A percentile compares a stretch with the other conserved stretches of the same genome.
Evolutionary conservation across 2,797 vertebrate genomes (phyloP).

Genomic region (Ambastaia sidthimunki): DNA sequence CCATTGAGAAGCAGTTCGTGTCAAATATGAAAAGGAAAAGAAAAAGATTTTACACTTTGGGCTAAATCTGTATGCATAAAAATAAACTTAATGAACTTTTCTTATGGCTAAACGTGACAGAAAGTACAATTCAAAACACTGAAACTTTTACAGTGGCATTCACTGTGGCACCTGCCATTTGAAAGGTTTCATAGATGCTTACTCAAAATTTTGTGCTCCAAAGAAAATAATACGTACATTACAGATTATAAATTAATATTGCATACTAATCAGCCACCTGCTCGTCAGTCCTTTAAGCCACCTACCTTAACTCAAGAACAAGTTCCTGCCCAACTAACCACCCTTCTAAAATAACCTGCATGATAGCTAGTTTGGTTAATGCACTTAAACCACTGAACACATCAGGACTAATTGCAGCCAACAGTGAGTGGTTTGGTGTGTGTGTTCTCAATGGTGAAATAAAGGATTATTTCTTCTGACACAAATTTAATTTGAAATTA

Average conservation of each 20-base stretch:
- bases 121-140: too few species aligned
- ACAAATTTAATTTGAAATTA: background rate
- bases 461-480: background rate
- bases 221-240: constrained; percentile 27
- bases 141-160: too few species aligned
- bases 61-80: background rate
- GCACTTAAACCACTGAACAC: constrained; percentile 11
- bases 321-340: constrained; percentile 45
- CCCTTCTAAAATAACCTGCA: constrained; percentile 38
- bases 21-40: background rate
- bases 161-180: too few species aligned
- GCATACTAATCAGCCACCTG: constrained; percentile 40
- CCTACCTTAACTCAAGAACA: constrained; percentile 28
- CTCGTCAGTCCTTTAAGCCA: constrained; percentile 21
- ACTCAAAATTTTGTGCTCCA: constrained; percentile 18
- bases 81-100: background rate
- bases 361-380: constrained; percentile 34
- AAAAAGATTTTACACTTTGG: background rate
- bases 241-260: constrained; percentile 39
- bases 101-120: background rate
- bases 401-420: constrained; percentile 1
- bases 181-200: constrained; percentile 6
- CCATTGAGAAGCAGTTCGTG: background rate
- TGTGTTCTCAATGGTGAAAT: background rate
- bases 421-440: background rate